phyloP scores from a whole-genome alignment of 2,113 vertebrate genomes.

The Prinia subflava region DNA sequence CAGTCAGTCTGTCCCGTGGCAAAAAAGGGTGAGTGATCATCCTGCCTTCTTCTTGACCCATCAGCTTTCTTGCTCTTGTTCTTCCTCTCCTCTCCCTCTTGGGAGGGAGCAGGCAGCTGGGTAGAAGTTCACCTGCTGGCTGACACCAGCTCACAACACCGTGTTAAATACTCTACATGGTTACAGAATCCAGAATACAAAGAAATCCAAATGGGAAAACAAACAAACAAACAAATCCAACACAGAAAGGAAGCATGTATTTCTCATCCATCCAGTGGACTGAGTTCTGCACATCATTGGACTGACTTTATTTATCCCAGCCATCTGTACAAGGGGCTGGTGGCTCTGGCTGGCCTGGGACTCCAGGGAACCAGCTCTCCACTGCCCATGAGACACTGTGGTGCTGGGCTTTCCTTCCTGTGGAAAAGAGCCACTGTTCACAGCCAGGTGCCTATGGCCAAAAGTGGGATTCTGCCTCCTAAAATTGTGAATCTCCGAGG shows the following conservation, averaged over 20 bases:
- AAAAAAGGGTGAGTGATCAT: background rate
- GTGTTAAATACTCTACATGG: background rate
- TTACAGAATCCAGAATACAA: background rate
- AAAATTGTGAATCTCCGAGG: fast-evolving
- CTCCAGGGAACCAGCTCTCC: background rate
- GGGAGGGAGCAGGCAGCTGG: background rate
- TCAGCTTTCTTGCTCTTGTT: background rate
- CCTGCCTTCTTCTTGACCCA: background rate
- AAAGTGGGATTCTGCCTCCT: background rate
- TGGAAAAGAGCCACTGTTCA: background rate
- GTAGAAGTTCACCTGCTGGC: background rate
- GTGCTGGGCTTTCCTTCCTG: background rate
- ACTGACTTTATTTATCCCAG: background rate
- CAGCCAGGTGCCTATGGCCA: background rate
- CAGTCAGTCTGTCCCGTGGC: background rate
- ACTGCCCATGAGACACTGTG: too few species aligned
- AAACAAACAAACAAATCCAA: background rate
- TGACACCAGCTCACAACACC: background rate
- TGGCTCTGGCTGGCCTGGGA: background rate
- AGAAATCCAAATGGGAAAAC: background rate
- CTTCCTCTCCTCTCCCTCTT: background rate
- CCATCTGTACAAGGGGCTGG: background rate
- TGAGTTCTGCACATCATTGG: background rate
- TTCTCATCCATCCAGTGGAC: background rate
- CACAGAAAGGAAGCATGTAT: background rate